These are phyloP conservation scores for Colossoma macropomum DNA, from an alignment of 2,113 vertebrate genomes.

Conservation along the genomic window DNA sequence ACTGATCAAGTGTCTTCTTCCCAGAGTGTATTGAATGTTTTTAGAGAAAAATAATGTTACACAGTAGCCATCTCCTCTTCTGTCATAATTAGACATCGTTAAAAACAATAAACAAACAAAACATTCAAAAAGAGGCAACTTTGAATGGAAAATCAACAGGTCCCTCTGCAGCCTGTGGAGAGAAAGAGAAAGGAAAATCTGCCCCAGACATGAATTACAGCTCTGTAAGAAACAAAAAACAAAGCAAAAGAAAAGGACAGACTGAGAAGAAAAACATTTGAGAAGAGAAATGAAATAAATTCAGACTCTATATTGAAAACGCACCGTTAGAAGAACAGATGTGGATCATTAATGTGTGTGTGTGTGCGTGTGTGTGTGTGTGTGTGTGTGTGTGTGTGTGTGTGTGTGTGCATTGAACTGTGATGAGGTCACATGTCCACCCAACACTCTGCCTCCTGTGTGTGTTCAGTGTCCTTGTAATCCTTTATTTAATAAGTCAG, in stretches of 20 bases:
- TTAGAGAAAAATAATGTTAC: conserved; percentile 20
- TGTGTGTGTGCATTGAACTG: background rate
- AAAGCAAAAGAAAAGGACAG: background rate
- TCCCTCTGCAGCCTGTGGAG: conserved; percentile 23
- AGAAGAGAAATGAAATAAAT: background rate
- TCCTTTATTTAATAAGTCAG: conserved; percentile 19
- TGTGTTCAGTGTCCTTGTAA: background rate
- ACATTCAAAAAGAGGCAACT: no score
- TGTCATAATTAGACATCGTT: background rate
- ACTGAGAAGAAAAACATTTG: background rate
- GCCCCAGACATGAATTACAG: background rate
- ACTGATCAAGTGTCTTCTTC: conserved; percentile 56
- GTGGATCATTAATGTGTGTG: background rate
- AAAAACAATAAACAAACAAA: background rate
- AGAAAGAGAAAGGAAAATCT: background rate
- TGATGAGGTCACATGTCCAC: no score
- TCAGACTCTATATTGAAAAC: no score
- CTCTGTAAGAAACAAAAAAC: background rate
- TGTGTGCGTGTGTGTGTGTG: background rate
- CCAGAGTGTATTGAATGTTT: background rate
- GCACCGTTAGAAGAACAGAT: background rate
- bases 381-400: background rate
- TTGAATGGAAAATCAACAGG: background rate
- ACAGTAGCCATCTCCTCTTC: background rate
- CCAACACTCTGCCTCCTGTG: background rate